Evolutionary conservation across 2,113 vertebrate species (phyloP).

Genomic region (Tachysurus vachellii): DNA sequence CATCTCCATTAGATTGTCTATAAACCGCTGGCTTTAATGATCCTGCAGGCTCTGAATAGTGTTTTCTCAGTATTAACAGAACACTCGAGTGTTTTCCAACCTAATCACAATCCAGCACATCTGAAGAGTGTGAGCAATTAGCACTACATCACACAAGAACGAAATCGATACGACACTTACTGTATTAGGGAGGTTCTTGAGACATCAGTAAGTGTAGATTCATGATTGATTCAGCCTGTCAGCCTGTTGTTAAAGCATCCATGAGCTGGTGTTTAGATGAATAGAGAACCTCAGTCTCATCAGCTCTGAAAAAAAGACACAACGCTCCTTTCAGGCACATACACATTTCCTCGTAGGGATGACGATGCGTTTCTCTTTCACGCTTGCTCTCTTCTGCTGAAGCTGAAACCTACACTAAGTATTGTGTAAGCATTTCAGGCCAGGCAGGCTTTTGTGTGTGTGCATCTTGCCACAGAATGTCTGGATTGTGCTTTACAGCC

Average conservation of each 20-base stretch:
- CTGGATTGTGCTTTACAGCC: conserved; percentile 50
- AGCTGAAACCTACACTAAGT: conserved; percentile 17
- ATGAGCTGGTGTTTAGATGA: not conserved
- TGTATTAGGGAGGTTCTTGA: not conserved
- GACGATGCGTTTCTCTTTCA: not conserved
- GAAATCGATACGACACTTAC: not conserved
- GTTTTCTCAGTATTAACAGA: not conserved
- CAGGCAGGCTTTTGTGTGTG: not conserved
- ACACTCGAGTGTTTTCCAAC: not conserved
- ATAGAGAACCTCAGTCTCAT: not conserved
- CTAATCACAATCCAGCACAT: conserved; percentile 4
- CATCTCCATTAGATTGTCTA: conserved; percentile 6
- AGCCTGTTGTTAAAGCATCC: not conserved
- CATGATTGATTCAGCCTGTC: not conserved
- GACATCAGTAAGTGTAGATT: not conserved
- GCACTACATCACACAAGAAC: not conserved
- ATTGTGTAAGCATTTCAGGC: not conserved
- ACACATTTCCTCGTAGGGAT: not conserved
- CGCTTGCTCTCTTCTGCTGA: not conserved
- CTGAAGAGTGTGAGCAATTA: not conserved
- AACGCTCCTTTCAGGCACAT: not conserved
- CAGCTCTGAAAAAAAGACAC: not conserved
- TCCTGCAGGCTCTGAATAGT: not conserved
- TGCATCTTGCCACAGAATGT: conserved; percentile 19
- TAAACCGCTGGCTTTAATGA: conserved; percentile 9